A percentile compares a stretch with the other conserved stretches of the same genome.
Evolutionary conservation across 1,140 invertebrate genomes (phyloP).

Genomic region (Diorhabda sublineata): DNA sequence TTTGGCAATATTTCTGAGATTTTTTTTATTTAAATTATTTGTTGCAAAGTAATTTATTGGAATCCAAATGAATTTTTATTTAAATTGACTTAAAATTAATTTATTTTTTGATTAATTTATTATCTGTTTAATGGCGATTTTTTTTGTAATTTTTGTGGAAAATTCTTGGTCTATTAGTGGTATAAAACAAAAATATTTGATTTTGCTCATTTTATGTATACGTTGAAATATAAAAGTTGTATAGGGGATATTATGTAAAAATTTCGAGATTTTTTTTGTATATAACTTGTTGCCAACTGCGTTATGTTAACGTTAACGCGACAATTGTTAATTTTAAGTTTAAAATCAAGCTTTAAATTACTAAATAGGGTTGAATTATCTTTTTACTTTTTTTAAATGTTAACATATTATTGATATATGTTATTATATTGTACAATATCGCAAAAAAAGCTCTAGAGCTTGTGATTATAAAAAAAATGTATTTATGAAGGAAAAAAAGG

Average conservation of each 20-base stretch:
- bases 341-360: constrained; percentile 34
- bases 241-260: constrained; percentile 20
- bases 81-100: no score
- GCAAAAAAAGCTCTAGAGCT: constrained; percentile 28
- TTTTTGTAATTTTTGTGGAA: no score
- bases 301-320: constrained; percentile 29
- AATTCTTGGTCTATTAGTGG: no score
- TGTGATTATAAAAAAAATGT: constrained; percentile 40
- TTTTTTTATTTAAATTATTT: no score
- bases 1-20: no score
- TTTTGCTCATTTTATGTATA: constrained; percentile 24
- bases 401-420: constrained; percentile 17
- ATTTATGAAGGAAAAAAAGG: constrained; percentile 39
- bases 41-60: no score
- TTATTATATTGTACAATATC: constrained; percentile 29
- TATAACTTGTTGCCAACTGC: constrained; percentile 23
- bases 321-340: constrained; percentile 30
- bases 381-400: constrained; percentile 19
- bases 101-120: no score
- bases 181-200: not conserved
- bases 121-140: no score
- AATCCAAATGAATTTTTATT: no score
- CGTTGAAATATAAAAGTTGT: constrained; percentile 22
- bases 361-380: constrained; percentile 30
- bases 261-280: constrained; percentile 16